Evolutionary conservation across 1,140 invertebrate genomes (phyloP).

Genomic region (Pseudomyrmex pallidus): DNA sequence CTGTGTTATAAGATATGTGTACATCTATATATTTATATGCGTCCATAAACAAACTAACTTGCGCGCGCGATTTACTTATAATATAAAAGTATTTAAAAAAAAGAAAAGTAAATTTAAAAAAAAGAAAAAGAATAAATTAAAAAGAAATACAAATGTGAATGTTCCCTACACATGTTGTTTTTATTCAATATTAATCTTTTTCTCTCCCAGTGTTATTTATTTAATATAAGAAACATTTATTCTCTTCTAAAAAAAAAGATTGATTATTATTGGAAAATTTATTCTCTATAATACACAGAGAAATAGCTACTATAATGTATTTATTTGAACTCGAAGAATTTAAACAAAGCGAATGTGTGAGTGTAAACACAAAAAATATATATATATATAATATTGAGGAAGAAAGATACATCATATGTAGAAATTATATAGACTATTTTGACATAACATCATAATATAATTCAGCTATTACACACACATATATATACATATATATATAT

Average conservation of each 20-base stretch:
- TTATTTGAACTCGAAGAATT: too few species aligned
- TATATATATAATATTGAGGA: conserved; percentile 15
- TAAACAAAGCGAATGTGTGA: too few species aligned
- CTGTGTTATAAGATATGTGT: conserved; percentile 11
- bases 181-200: too few species aligned
- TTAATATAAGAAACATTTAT: conserved; percentile 70
- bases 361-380: conserved; percentile 4
- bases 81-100: not conserved
- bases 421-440: conserved; percentile 30
- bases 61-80: too few species aligned
- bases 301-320: too few species aligned
- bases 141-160: conserved; percentile 14
- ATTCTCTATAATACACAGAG: too few species aligned
- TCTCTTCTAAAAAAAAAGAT: conserved; percentile 53
- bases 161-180: conserved; percentile 34
- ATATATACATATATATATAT: too few species aligned
- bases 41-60: conserved; percentile 4
- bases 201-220: conserved; percentile 69
- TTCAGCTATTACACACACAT: not conserved
- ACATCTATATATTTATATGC: conserved; percentile 16
- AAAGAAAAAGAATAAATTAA: conserved; percentile 19
- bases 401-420: not conserved
- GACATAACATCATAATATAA: conserved; percentile 28
- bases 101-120: conserved; percentile 8
- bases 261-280: not conserved